Evolutionary conservation across 2,888 invertebrate species (phyloP), one percentile per base, ranked within the genome.

Genomic region (Cordylochernes scorpioides): DNA sequence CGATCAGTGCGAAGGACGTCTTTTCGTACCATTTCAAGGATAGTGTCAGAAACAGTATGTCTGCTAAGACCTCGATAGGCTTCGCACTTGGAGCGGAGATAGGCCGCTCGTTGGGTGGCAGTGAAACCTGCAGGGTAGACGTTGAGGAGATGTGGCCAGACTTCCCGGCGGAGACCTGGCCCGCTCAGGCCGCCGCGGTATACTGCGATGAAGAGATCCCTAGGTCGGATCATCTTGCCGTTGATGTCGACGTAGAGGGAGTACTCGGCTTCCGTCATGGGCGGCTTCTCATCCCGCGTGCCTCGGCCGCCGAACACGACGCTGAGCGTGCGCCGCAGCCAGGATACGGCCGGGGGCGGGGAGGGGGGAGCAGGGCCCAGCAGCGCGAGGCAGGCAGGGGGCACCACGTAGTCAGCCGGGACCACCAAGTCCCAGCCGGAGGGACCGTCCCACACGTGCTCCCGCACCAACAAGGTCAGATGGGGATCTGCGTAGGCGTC

Each of bases 71-170:
- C 61, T 43, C 70, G 67, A 53, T 91, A 91, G 50, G 86, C 82
- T 42, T 69, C 67, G 4, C 80, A 72, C 55, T 88, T 86, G 35
- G 61, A 64, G 46, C 82, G 80, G 58, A 91, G 77, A 46, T 86
- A 91, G 48, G 82, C 82, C 69, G 86, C 78, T 40, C 94, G 63
- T 51, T 86, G 80, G 40, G 72, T 68, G 1, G 86, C 86, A 3
- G 75, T 80, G 67, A 84, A 68, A 1, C 78, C 62, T 28, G 72
- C 71, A 0, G 91, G 91, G 54, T 82, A 91, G 8, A 91, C 78
- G 52, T 88, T 88, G 10, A 94, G 58, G 39, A 94, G 67, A 52
- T 88, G 86, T 47, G 88, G 82, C 91, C 91, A 94, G 1, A 86
- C 82, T 1, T 88, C 53, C 22, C 57, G 67, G 61, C 74, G 63